A percentile compares a stretch with the other conserved stretches of the same genome.
Conservation (phyloP, 2,113 vertebrate species). For the Redunca redunca region DNA sequence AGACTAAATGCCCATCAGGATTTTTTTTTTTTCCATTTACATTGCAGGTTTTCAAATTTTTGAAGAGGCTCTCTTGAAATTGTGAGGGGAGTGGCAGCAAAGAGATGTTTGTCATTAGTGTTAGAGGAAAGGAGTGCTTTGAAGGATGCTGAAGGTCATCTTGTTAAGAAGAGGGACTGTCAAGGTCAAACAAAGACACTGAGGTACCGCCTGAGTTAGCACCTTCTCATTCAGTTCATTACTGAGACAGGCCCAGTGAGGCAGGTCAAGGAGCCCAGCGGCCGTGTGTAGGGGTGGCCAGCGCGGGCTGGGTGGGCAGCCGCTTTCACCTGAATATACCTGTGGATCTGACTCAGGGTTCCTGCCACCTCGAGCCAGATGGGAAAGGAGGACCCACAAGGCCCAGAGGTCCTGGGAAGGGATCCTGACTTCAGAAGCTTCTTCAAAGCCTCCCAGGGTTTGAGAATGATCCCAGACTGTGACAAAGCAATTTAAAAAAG, state of each 20-base stretch:
- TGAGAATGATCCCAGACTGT: not conserved
- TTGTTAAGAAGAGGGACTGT: not conserved
- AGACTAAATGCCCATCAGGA: not conserved
- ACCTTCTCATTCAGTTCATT: not conserved
- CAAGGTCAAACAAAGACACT: not conserved
- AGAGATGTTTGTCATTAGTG: not conserved
- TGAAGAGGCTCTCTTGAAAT: not conserved
- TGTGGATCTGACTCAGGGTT: not conserved
- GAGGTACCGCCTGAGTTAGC: not conserved
- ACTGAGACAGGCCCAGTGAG: not conserved
- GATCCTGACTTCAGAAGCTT: not conserved
- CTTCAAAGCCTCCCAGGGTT: not conserved
- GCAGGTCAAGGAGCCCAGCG: not conserved
- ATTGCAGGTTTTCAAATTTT: not conserved
- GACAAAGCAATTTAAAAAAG: not conserved
- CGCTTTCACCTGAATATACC: not conserved
- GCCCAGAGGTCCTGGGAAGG: too few relatives aligned
- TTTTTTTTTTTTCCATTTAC: not conserved
- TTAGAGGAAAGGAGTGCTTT: not conserved
- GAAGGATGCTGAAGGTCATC: not conserved
- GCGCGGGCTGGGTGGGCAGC: fast-evolving
- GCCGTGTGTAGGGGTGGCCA: not conserved
- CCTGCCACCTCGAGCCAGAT: not conserved
- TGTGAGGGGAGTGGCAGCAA: not conserved
- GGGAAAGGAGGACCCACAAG: not conserved